A percentile compares a stretch with the other conserved stretches of the same genome.
phyloP scores from a whole-genome alignment of 2,888 invertebrate genomes.

The Microctonus aethiopoides region DNA sequence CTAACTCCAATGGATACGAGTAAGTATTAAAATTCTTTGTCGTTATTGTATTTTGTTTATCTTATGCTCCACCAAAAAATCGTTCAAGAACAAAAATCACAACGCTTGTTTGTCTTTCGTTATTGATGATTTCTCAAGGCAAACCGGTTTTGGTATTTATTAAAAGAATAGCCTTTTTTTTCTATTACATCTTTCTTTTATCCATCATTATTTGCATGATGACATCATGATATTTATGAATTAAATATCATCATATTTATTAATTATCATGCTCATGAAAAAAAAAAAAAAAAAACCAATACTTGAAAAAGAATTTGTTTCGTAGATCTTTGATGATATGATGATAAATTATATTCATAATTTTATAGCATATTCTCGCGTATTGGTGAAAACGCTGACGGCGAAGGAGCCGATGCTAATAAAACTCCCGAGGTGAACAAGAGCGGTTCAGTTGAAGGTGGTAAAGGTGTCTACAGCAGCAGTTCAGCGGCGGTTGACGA shows the following conservation, averaged over 20 bases:
- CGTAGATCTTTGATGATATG: not conserved
- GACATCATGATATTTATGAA: not conserved
- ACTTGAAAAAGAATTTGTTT: not conserved
- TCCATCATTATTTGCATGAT: not conserved
- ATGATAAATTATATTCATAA: slow-evolving; percentile 2
- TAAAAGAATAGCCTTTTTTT: not conserved
- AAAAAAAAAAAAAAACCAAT: not conserved
- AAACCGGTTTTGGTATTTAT: not conserved
- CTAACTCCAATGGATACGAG: slow-evolving; percentile 31
- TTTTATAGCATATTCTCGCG: slow-evolving; percentile 59
- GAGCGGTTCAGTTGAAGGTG: slow-evolving; percentile 65
- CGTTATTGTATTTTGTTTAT: not conserved
- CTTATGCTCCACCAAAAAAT: not conserved
- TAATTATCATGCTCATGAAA: not conserved
- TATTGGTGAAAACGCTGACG: slow-evolving; percentile 62
- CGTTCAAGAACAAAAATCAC: not conserved
- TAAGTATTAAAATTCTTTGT: slow-evolving; percentile 29
- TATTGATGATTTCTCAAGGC: not conserved
- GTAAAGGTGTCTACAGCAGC: slow-evolving; percentile 68
- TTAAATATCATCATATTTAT: not conserved
- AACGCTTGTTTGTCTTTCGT: not conserved
- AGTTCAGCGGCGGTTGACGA: slow-evolving; percentile 67
- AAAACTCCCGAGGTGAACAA: slow-evolving; percentile 45
- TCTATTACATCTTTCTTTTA: not conserved
- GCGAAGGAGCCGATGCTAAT: not conserved